Conservation (phyloP, 2,797 vertebrate species). For the Chloroceryle amazona region DNA sequence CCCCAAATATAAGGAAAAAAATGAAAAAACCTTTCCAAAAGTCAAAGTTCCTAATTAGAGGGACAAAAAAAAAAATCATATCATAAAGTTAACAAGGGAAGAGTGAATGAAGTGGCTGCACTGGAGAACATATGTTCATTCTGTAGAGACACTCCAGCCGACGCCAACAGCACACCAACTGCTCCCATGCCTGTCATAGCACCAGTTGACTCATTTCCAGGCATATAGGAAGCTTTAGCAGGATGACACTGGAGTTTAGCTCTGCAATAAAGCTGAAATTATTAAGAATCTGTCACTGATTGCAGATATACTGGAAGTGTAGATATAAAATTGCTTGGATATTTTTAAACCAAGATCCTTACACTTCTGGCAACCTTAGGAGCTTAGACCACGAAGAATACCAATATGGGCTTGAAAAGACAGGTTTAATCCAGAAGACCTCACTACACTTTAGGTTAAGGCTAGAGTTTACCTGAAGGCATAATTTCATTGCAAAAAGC, state of each 20-base stretch:
- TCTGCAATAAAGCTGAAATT: neutral
- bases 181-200: slow-evolving; percentile 27
- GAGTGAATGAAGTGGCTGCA: slow-evolving; percentile 33
- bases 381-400: neutral
- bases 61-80: neutral
- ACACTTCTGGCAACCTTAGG: neutral
- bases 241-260: neutral
- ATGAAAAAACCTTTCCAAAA: slow-evolving; percentile 7
- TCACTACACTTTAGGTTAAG: neutral
- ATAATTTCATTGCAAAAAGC: neutral
- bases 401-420: neutral
- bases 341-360: neutral
- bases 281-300: neutral
- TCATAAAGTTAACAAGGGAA: slow-evolving; percentile 40
- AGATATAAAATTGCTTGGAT: neutral
- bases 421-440: neutral
- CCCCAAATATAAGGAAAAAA: neutral
- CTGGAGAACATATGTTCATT: slow-evolving; percentile 32
- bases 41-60: slow-evolving; percentile 60
- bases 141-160: slow-evolving; percentile 32
- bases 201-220: slow-evolving; percentile 34
- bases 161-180: slow-evolving; percentile 19
- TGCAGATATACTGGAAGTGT: neutral
- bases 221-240: neutral
- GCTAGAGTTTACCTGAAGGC: neutral